These are phyloP conservation scores for Lota lota DNA, from an alignment of 2,113 vertebrate genomes.

Conservation along the genomic window DNA sequence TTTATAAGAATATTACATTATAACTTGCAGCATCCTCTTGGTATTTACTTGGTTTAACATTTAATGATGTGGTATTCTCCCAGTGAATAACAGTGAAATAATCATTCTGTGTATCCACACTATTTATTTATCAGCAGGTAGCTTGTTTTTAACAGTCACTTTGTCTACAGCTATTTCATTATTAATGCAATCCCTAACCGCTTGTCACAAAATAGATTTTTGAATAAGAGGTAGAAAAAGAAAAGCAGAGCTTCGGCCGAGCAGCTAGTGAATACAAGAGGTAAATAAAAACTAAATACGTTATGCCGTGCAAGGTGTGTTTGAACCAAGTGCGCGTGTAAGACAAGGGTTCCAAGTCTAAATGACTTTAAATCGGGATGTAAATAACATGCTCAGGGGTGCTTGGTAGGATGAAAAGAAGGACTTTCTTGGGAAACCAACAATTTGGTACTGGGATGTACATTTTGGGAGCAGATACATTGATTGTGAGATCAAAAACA, in stretches of 20 bases:
- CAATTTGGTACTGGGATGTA: no score
- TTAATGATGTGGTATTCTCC: no score
- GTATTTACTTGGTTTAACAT: no score
- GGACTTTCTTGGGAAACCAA: no score
- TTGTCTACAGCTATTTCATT: constrained; percentile 58
- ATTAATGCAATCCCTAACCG: constrained; percentile 49
- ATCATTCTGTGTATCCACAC: not conserved
- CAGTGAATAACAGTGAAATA: no score
- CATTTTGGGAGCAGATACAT: no score
- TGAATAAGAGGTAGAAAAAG: constrained; percentile 30
- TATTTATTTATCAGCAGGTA: constrained; percentile 34
- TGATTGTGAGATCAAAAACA: no score
- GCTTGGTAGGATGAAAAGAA: no score
- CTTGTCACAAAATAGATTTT: constrained; percentile 62
- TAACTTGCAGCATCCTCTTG: no score
- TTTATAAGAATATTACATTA: no score
- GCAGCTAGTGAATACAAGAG: constrained; percentile 31
- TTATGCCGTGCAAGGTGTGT: constrained; percentile 8
- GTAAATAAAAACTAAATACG: constrained; percentile 33
- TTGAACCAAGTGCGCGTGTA: not conserved
- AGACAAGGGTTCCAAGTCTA: constrained; percentile 11
- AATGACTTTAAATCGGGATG: not conserved
- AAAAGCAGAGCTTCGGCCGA: constrained; percentile 13
- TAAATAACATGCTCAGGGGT: no score
- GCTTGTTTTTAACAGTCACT: constrained; percentile 58